Conservation (phyloP, 2,113 vertebrate genomes). For the Mola mola region DNA sequence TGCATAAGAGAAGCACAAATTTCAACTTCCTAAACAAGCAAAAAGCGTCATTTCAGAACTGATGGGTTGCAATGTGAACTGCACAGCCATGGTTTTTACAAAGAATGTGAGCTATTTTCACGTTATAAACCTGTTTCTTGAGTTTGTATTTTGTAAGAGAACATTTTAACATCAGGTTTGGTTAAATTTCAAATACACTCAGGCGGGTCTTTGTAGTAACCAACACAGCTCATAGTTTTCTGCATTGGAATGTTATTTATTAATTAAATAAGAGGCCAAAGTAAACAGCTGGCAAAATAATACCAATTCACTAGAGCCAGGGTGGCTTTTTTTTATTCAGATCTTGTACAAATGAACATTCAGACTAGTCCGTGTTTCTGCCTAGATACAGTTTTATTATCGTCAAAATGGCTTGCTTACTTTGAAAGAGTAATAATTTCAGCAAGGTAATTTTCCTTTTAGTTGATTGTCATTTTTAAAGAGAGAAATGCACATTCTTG, state of each 20-base stretch:
- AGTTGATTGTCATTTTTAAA: slow-evolving; percentile 4
- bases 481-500: background rate
- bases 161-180: slow-evolving; percentile 5
- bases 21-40: slow-evolving; percentile 62
- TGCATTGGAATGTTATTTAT: slow-evolving; percentile 16
- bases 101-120: slow-evolving; percentile 28
- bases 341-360: background rate
- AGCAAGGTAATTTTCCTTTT: slow-evolving; percentile 9
- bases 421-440: too few species aligned
- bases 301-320: background rate
- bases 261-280: slow-evolving; percentile 1
- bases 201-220: slow-evolving; percentile 15
- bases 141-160: slow-evolving; percentile 21
- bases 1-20: slow-evolving; percentile 80
- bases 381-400: too few species aligned
- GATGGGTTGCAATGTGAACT: slow-evolving; percentile 14
- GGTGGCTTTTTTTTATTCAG: background rate
- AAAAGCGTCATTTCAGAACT: slow-evolving; percentile 35
- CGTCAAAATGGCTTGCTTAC: too few species aligned
- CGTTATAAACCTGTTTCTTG: slow-evolving; percentile 43
- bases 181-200: slow-evolving; percentile 1
- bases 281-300: background rate
- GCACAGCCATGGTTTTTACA: slow-evolving; percentile 12
- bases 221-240: background rate
- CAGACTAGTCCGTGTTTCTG: too few species aligned